phyloP scores from a whole-genome alignment of 2,797 vertebrate genomes.

The Pipistrellus pipistrellus region DNA sequence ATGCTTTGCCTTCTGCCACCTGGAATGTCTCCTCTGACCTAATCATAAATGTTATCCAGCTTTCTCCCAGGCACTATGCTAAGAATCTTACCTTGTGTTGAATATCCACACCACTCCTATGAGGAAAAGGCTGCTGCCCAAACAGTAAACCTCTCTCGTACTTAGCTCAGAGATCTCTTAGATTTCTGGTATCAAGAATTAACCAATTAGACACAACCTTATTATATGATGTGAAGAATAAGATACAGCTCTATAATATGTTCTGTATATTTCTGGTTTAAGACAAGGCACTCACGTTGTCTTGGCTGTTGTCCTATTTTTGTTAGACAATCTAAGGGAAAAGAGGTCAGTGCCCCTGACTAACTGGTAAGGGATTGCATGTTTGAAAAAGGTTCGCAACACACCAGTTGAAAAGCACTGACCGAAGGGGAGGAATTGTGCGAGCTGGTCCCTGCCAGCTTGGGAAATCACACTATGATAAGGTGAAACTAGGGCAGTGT shows the following conservation, averaged over 20 bases:
- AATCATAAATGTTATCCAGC: not conserved
- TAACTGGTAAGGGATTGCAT: not conserved
- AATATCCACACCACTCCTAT: not conserved
- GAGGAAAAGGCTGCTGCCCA: not conserved
- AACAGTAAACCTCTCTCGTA: not conserved
- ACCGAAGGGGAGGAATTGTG: not conserved
- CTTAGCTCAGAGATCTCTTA: conserved; percentile 28
- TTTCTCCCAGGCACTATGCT: not conserved
- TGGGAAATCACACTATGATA: conserved; percentile 12
- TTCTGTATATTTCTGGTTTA: not conserved
- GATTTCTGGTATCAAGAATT: not conserved
- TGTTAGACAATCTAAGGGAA: not conserved
- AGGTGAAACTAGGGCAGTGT: not conserved
- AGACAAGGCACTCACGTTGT: not conserved
- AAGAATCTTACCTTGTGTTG: not conserved
- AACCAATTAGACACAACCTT: not conserved
- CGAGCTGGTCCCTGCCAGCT: not conserved
- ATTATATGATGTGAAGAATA: not conserved
- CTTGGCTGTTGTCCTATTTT: not conserved
- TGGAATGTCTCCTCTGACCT: not conserved
- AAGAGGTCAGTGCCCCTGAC: not conserved
- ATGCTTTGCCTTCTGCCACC: not conserved
- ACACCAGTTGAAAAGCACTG: not conserved
- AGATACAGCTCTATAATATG: not conserved
- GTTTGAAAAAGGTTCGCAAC: not conserved